Base-by-base conservation (phyloP, 2,797 vertebrate species). In the Poecilia velifera region DNA sequence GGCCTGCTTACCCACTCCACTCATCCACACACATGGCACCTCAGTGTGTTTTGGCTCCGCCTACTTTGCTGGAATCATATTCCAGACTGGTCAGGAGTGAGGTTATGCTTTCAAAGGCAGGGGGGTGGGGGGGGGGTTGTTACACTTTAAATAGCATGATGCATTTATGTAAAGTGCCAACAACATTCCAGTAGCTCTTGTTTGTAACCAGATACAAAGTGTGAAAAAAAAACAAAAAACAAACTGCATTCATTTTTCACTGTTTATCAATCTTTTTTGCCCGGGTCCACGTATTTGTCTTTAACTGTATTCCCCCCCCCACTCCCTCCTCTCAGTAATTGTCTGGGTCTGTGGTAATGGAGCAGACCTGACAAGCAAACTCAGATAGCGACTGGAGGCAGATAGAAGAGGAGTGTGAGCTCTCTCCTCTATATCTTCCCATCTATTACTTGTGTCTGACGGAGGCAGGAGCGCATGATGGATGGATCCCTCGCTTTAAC, bases 391-490 rank as follows among this genome's bases (percentile, higher is more conserved):
- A 90, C 81, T 68, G 76, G 87, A 90, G 92, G 92, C 90, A 88
- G 90, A 92, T 87, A 82, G 91, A 90, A 88, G 89, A 91, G 84
- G 89, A 93, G 87, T 91, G 92, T 90, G 88, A 90, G 88, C 82
- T 86, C 89, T 88, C 87, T 81, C 77, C 83, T 89, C 84, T 91
- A 87, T 91, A 88, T 87, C 87, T 89, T 80, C 84, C 80, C 89
- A 93, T 94, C 92, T 93, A 89, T 92, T 92, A 89, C 91, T 86
- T 41, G 82, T 80, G 89, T 89, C 91, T 93, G 92, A 90, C 85
- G 91, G 82, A 92, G 81, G 82, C 91, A 88, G 71, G 62, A 34
- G 76, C 28, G n/a, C 62, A 88, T 94, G 92, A 94, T 91, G 84
- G 88, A 94, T 94, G 87, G 87, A 80, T 86, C 85, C 82, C 77